Base-by-base conservation (phyloP, 1,140 invertebrate species). In the Dryas iulia region DNA sequence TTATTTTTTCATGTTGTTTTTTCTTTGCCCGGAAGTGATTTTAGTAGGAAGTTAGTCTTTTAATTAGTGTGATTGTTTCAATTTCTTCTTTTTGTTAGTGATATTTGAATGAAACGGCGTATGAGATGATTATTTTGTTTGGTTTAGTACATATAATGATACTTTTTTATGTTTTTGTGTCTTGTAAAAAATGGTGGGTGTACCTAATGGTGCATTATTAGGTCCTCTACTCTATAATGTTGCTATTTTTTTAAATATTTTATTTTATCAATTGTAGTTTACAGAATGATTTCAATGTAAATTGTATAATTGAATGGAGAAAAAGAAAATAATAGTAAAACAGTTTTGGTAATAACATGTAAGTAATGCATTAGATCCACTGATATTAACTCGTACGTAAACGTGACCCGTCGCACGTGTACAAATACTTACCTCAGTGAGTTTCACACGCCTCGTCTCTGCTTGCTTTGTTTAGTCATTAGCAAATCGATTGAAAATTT, bases 401-500 rank as follows among this genome's bases (percentile, higher is more conserved):
- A 59, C 57, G 57, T 59, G 57, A 59, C 57, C 39, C 18, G 39
- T 14, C 12, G 54, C 54, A 57, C 54, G 54, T 57, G 54, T 30
- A 47, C 39, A 47, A 21, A 47, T 47, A 47, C 7, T 47, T 11
- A 21, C 1, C 5, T 26, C 4, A 56, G 1, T n/a, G n/a, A 14
- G 26, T 25, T 14, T 57, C 14, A 25, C 24, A 57, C 26, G 54
- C 54, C 28, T 1, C 3, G 54, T 57, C 39, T 47, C 18, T 47
- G 21, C 18, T 11, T 21, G 39, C 39, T 47, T 47, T 47, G 39
- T 47, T 47, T 47, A 47, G 39, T 21, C 7, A 21, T 47, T 21
- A 10, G 7, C 21, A 18, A 31, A 31, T 7, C 30, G 30, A 47
- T 47, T 21, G 14, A 8, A 47, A 3, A 47, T 47, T 18, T 47